These are phyloP conservation scores for Catalaphyllia jardinei DNA, from an alignment of 64 coral and sea anemone species.

Conservation along the genomic window DNA sequence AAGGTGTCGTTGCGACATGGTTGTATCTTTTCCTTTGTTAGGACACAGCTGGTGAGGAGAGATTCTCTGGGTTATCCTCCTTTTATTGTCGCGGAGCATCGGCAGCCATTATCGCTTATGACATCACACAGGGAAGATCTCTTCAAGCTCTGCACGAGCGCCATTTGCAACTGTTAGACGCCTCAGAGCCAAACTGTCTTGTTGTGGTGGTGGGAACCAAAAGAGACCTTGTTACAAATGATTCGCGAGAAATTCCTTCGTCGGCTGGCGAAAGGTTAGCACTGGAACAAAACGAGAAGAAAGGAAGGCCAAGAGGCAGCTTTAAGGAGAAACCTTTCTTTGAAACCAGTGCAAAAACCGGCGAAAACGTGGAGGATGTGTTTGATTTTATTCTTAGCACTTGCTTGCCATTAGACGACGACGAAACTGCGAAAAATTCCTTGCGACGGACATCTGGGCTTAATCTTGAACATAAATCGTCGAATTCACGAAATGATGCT, in stretches of 20 bases:
- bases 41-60: slow-evolving; percentile 99
- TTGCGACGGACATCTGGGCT: slow-evolving; percentile 39
- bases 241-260: slow-evolving; percentile 43
- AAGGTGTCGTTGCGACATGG: neutral
- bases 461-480: slow-evolving; percentile 60
- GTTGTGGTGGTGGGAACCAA: slow-evolving; percentile 87
- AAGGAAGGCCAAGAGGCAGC: slow-evolving; percentile 34
- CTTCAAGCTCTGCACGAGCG: slow-evolving; percentile 64
- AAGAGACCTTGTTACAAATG: slow-evolving; percentile 69
- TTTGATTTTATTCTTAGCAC: slow-evolving; percentile 90
- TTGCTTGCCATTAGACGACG: slow-evolving; percentile 84
- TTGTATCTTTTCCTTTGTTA: slow-evolving; percentile 1
- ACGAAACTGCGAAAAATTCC: slow-evolving; percentile 47
- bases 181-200: slow-evolving; percentile 84
- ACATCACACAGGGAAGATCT: slow-evolving; percentile 66
- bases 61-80: slow-evolving; percentile 88
- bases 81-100: slow-evolving; percentile 98
- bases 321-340: slow-evolving; percentile 76
- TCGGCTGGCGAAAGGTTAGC: slow-evolving; percentile 67
- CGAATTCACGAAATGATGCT: neutral
- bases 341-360: slow-evolving; percentile 96
- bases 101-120: slow-evolving; percentile 92
- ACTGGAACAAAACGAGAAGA: slow-evolving; percentile 69
- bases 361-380: slow-evolving; percentile 86
- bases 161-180: slow-evolving; percentile 83